Percentiles rank a stretch among this genome's conserved stretches.
These are phyloP conservation scores for Wiebesia pumilae DNA, from an alignment of 1,140 invertebrate species.

Conservation along the genomic window DNA sequence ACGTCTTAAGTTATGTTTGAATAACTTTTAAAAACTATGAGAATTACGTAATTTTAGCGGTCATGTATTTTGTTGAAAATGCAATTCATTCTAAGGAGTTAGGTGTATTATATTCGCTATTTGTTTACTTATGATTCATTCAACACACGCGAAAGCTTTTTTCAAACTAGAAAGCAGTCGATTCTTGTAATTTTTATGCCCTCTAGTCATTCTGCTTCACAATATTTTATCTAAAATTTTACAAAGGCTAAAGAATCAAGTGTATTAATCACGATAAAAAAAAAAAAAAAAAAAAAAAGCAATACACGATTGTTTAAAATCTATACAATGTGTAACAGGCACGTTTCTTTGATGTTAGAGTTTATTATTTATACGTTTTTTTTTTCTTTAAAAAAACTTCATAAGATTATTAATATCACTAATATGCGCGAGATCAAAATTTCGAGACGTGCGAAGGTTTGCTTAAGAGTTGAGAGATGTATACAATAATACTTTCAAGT, in stretches of 20 bases:
- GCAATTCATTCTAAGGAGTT: too few species aligned
- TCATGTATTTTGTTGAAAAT: too few species aligned
- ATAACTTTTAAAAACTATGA: too few species aligned
- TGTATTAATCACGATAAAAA: conserved; percentile 11
- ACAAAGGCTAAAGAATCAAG: conserved; percentile 26
- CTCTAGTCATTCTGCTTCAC: not conserved
- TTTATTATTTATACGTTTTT: conserved; percentile 46
- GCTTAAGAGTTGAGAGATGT: conserved; percentile 4
- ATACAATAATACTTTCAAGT: not conserved
- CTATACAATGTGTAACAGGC: conserved; percentile 52
- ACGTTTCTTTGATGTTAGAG: conserved; percentile 57
- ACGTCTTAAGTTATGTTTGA: too few species aligned
- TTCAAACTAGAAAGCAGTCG: conserved; percentile 26
- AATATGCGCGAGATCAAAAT: not conserved
- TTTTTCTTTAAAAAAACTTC: conserved; percentile 27
- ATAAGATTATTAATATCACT: not conserved
- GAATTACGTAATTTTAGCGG: too few species aligned
- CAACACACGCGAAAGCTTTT: conserved; percentile 10
- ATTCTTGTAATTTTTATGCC: not conserved
- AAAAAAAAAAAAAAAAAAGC: too few species aligned
- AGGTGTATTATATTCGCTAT: not conserved
- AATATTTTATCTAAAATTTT: conserved; percentile 34
- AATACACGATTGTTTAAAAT: conserved; percentile 1
- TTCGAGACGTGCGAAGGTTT: conserved; percentile 42
- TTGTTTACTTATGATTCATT: conserved; percentile 20